Evolutionary conservation across 2,888 invertebrate genomes (phyloP), one percentile per base, ranked within the genome.

Genomic region (Nycteola revayana): DNA sequence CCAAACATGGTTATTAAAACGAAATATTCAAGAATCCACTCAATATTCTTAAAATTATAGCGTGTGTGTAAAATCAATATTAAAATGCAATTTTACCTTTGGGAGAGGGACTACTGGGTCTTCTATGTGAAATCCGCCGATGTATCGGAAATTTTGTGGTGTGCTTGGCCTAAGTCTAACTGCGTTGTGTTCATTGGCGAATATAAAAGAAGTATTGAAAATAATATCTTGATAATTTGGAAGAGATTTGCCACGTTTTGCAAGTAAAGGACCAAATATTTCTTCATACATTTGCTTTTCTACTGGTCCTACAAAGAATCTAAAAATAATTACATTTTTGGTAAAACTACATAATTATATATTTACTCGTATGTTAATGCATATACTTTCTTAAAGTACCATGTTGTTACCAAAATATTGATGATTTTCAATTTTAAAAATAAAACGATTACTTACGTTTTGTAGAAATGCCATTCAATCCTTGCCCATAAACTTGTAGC

Each of bases 81-180:
- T n/a, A n/a, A n/a, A n/a, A n/a, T n/a, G n/a, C n/a, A 7, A 7
- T 11, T 11, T 7, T 54, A 84, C 83, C 63, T 71, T 54, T 1
- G 76, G 66, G 10, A 83, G 45, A 1, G 75, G 71, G 11, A 67
- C 60, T 0, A 64, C 52, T 2, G 66, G 56, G 1, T 42, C 51
- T 1, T 72, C 56, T 1, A 81, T 74, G 35, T 82, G 79, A 6
- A 70, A 69, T 1, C 82, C 82, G 11, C 65, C 80, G 1, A 81
- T 45, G 1, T 65, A 68, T 38, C 70, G 71, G 26, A 67, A 65
- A 40, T 69, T 72, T 27, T 72, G 69, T 7, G 80, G 70, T 3
- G 75, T 42, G 25, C 61, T 56, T 21, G 59, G 62, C 7, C 66
- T 43, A 3, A 49, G 41, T 2, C 60, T 64, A n/a, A 64, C 45